Evolutionary conservation across 2,113 vertebrate species (phyloP), one percentile per base, ranked within the genome.

Genomic region (Sphyrna mokarran): DNA sequence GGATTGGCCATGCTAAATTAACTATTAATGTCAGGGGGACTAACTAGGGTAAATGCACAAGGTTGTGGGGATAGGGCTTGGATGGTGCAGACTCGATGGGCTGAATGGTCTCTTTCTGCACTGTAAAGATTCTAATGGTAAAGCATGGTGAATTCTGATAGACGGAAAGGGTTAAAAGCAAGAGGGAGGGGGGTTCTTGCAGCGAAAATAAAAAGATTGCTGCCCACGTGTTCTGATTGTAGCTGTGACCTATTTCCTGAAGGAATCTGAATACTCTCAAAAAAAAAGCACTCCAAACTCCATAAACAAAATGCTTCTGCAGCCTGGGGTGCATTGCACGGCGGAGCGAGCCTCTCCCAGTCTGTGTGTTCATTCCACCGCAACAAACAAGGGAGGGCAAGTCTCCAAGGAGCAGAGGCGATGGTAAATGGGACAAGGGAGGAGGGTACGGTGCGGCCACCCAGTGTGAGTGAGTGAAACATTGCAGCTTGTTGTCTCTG

Each of bases 231-330:
- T 20, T 43, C 18, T 83, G 37, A 37, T 37, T n/a, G 58, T 14
- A 95, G 0, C 94, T 29, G 68, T 48, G 94, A 95, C 94, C 94
- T 40, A 76, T 72, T 76, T 54, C 94, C 94, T 54, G 26, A 72
- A 95, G 94, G 69, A 33, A 72, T 70, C 40, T 48, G 68, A 54
- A 48, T 33, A 43, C 20, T 48, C 68, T 33, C 16, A n/a, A 33
- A 54, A 40, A 94, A 61, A 18, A 29, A 58, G 58, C 54, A 61
- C 54, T 14, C 54, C 63, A 54, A 54, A 61, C 87, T 61, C 58
- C 54, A 90, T 13, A 90, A 58, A 90, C 80, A 90, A 90, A 23
- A 23, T 29, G 63, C 43, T 94, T 43, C 66, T 48, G 93, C 14
- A 43, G 37, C 61, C 68, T 18, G 40, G 94, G 89, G 69, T 76